Conservation (phyloP, 2,797 vertebrate genomes). For the Catharus ustulatus region DNA sequence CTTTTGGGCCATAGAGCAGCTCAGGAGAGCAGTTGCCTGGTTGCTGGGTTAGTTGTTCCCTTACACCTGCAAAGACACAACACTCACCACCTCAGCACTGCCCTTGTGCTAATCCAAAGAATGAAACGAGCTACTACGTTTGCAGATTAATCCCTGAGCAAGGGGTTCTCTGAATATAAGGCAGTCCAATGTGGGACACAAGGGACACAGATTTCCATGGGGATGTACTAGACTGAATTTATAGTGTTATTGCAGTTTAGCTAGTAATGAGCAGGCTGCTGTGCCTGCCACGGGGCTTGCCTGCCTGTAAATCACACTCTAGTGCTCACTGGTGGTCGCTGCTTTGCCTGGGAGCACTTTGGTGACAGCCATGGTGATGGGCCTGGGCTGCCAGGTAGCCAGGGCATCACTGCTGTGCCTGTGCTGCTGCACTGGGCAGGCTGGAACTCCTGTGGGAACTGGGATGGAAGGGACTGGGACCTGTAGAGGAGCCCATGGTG, state of each 20-base stretch:
- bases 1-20: not conserved
- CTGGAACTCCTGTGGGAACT: not conserved
- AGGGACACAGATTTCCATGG: not conserved
- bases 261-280: not conserved
- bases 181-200: not conserved
- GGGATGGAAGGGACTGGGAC: not conserved
- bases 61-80: not conserved
- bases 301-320: not conserved
- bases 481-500: rapidly evolving
- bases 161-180: not conserved
- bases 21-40: not conserved
- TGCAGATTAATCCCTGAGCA: not conserved
- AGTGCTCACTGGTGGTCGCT: rapidly evolving
- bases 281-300: not conserved
- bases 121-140: not conserved
- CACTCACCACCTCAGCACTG: not conserved
- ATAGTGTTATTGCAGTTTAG: not conserved
- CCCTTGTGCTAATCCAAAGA: not conserved
- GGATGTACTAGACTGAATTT: not conserved
- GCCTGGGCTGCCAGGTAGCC: not conserved
- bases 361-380: not conserved
- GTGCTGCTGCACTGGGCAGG: not conserved
- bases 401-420: not conserved
- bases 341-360: not conserved
- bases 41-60: not conserved